phyloP scores from a whole-genome alignment of 2,797 vertebrate species.

The Anabacerthia variegaticeps region DNA sequence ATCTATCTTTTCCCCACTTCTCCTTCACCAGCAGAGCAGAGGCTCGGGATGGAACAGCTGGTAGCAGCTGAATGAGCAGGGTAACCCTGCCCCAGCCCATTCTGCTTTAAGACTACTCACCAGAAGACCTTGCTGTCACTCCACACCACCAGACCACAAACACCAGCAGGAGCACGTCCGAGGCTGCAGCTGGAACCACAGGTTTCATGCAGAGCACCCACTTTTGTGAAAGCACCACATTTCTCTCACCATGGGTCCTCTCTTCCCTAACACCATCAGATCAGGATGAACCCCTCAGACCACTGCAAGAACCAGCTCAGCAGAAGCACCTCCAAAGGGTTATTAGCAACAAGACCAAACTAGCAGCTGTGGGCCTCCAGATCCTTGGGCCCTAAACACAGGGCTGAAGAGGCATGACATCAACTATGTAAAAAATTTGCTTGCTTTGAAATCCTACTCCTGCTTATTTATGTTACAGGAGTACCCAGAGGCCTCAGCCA shows the following conservation, averaged over 20 bases:
- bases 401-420: neutral
- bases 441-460: slow-evolving; percentile 39
- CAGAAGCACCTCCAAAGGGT: neutral
- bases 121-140: neutral
- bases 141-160: neutral
- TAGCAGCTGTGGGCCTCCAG: neutral
- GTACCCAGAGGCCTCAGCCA: slow-evolving; percentile 1
- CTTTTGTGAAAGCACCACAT: neutral
- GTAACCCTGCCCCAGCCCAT: neutral
- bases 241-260: neutral
- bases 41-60: neutral
- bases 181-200: neutral
- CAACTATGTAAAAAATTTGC: slow-evolving; percentile 28
- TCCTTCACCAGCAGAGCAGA: neutral
- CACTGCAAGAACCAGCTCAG: neutral
- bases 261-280: accelerated
- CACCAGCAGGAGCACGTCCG: accelerated
- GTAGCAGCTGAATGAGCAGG: neutral
- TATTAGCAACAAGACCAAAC: slow-evolving; percentile 10
- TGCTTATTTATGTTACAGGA: slow-evolving; percentile 18
- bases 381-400: neutral
- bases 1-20: neutral
- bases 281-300: neutral
- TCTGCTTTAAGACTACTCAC: neutral
- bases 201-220: neutral